A percentile compares a stretch with the other conserved stretches of the same genome.
Evolutionary conservation across 1,140 invertebrate species (phyloP).

Genomic region (Lordiphosa mommai): DNA sequence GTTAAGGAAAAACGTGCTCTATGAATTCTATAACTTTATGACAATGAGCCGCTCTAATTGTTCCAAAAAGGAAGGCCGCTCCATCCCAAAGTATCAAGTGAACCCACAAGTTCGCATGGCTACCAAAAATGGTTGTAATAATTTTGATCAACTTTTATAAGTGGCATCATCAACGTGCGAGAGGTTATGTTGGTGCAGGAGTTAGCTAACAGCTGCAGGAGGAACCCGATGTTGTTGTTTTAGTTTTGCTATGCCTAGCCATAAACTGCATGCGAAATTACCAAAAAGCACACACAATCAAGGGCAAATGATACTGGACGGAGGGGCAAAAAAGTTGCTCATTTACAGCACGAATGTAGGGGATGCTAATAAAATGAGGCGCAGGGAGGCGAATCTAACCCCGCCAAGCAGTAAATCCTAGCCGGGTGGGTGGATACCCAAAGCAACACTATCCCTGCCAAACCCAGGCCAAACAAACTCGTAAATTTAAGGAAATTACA

Average conservation of each 20-base stretch:
- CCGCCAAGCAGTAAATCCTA: constrained; percentile 60
- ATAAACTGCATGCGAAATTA: constrained; percentile 74
- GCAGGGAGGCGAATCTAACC: constrained; percentile 33
- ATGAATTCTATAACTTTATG: constrained; percentile 74
- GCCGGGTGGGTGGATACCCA: constrained; percentile 16
- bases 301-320: background rate
- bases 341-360: constrained; percentile 34
- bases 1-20: constrained; percentile 48
- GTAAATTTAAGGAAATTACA: constrained; percentile 74
- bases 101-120: background rate
- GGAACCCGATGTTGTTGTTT: constrained; percentile 20
- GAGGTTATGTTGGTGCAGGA: constrained; percentile 45
- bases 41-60: constrained; percentile 68
- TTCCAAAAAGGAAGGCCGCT: constrained; percentile 33
- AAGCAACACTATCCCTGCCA: background rate
- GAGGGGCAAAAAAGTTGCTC: constrained; percentile 3
- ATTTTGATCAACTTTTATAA: constrained; percentile 76
- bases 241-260: constrained; percentile 46
- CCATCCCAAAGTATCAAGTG: constrained; percentile 2
- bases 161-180: constrained; percentile 42
- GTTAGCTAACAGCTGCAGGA: constrained; percentile 51
- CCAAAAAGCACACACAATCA: constrained; percentile 49
- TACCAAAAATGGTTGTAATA: constrained; percentile 45
- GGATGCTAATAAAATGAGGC: constrained; percentile 57
- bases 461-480: constrained; percentile 54